phyloP scores from a whole-genome alignment of 2,113 vertebrate species.

The Himantopus leucocephalus region DNA sequence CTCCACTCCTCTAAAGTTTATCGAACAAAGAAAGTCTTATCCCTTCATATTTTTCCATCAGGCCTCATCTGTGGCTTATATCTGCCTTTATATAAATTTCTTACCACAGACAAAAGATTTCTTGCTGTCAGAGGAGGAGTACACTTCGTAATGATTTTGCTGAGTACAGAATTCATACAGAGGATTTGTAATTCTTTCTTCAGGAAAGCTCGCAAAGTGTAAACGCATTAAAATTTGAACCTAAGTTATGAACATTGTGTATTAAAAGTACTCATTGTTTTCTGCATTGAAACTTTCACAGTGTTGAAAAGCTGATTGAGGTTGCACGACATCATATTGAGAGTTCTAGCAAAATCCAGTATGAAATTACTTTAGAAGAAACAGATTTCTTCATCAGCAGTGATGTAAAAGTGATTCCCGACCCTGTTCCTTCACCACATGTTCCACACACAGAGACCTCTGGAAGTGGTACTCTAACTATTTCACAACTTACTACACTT shows the following conservation, averaged over 20 bases:
- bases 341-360: constrained; percentile 76
- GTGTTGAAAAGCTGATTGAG: constrained; percentile 83
- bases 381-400: constrained; percentile 82
- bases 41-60: neutral
- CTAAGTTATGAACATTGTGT: neutral
- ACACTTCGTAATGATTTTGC: neutral
- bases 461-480: constrained; percentile 64
- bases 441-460: constrained; percentile 73
- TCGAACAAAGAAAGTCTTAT: neutral
- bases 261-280: neutral
- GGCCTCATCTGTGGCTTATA: neutral
- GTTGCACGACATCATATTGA: constrained; percentile 84
- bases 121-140: neutral
- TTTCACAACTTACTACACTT: constrained; percentile 81
- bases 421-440: constrained; percentile 29
- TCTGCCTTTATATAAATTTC: neutral
- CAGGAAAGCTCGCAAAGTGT: neutral
- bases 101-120: neutral
- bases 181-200: neutral
- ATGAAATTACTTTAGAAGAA: constrained; percentile 79
- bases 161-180: neutral
- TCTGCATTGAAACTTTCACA: constrained; percentile 56
- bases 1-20: neutral
- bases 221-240: neutral
- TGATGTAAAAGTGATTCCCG: constrained; percentile 76